These are phyloP conservation scores for mouse (Mus musculus) DNA, from an alignment of 2,113 vertebrate genomes.

Conservation along the genomic window DNA sequence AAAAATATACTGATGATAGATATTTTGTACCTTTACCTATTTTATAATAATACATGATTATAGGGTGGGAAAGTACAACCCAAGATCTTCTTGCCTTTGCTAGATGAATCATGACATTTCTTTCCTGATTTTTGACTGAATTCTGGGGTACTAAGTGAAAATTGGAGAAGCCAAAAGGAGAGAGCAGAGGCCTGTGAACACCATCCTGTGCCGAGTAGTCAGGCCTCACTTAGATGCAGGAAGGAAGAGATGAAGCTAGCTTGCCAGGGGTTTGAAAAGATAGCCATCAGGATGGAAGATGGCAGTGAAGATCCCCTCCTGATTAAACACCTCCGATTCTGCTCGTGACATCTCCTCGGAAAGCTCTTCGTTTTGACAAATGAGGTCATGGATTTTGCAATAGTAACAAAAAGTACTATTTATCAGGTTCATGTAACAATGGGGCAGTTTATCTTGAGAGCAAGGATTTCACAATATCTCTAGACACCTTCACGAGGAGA, in stretches of 20 bases:
- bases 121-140: background rate
- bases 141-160: background rate
- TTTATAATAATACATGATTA: background rate
- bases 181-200: background rate
- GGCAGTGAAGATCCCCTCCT: conserved; percentile 31
- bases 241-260: conserved; percentile 31
- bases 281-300: background rate
- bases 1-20: background rate
- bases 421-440: conserved; percentile 3
- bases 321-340: conserved; percentile 23
- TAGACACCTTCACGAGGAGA: background rate
- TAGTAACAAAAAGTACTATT: conserved; percentile 45
- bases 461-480: background rate
- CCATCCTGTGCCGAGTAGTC: background rate
- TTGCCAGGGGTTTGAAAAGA: background rate
- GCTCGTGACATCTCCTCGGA: conserved; percentile 47
- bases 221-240: background rate
- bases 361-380: conserved; percentile 46
- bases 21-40: background rate
- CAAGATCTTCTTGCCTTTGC: background rate
- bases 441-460: conserved; percentile 32
- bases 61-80: background rate
- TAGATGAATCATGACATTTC: background rate
- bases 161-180: background rate
- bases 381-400: conserved; percentile 23